phyloP scores from a whole-genome alignment of 23 tunicate genomes.

The Halocynthia aurantium region DNA sequence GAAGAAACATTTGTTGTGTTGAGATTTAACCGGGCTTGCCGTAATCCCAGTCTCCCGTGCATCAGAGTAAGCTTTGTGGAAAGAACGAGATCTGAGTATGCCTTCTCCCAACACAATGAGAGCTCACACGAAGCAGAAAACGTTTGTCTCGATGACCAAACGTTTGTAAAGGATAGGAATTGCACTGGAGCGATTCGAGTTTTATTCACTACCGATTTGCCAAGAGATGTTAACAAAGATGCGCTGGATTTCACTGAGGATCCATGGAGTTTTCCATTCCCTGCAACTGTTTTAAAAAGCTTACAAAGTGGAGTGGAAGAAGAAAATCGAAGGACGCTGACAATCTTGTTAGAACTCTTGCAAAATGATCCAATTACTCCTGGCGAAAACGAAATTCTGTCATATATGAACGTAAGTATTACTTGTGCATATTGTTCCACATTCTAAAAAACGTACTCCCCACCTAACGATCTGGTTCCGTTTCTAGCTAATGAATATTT shows the following conservation, averaged over 20 bases:
- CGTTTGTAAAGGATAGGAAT: neutral
- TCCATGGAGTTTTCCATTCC: constrained; percentile 46
- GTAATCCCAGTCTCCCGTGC: constrained; percentile 16
- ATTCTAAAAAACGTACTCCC: neutral
- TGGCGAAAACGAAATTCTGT: neutral
- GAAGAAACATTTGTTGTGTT: constrained; percentile 4
- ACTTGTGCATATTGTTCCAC: neutral
- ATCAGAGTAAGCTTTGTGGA: constrained; percentile 1
- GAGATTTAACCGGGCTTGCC: constrained; percentile 8
- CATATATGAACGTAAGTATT: constrained; percentile 24
- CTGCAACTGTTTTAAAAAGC: constrained; percentile 1
- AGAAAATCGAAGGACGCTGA: neutral
- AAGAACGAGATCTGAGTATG: neutral
- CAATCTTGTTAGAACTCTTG: constrained; percentile 35
- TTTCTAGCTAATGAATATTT: neutral
- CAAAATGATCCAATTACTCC: constrained; percentile 29
- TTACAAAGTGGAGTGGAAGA: no score
- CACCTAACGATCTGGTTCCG: neutral
- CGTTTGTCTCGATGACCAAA: no score
- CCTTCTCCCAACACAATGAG: neutral
- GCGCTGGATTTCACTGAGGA: constrained; percentile 1
- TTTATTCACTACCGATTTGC: constrained; percentile 7
- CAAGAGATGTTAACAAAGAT: neutral
- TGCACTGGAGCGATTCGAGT: constrained; percentile 3
- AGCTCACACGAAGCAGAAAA: neutral